Conservation (phyloP, 2,797 vertebrate species). For the Hyperoplus lanceolatus region DNA sequence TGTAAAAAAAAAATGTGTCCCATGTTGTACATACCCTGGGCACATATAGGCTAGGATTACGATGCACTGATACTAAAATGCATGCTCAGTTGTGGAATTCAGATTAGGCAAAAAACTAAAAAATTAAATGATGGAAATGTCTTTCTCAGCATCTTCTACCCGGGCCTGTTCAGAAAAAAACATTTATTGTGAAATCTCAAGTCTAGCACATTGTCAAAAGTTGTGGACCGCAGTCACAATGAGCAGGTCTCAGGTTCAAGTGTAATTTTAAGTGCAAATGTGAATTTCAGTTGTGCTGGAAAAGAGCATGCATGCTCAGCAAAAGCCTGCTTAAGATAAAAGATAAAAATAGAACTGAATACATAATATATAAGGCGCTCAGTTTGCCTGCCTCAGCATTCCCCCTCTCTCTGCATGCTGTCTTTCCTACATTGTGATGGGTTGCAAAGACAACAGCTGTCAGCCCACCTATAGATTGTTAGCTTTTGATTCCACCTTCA, state of each 20-base stretch:
- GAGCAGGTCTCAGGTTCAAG: background rate
- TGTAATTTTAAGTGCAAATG: background rate
- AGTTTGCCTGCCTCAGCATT: slow-evolving; percentile 35
- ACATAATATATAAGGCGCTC: slow-evolving; percentile 48
- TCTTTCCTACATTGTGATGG: slow-evolving; percentile 22
- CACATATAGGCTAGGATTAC: background rate
- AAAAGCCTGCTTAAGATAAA: slow-evolving; percentile 9
- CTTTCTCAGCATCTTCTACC: background rate
- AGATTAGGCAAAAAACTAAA: background rate
- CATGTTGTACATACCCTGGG: background rate
- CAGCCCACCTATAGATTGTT: slow-evolving; percentile 1
- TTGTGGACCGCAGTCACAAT: background rate
- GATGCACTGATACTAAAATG: background rate
- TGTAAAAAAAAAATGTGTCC: too few species aligned
- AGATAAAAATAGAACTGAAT: slow-evolving; percentile 42
- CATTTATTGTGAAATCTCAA: slow-evolving; percentile 5
- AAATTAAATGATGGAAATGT: background rate
- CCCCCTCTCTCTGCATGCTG: background rate
- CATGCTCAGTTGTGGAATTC: background rate
- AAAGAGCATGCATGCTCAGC: slow-evolving; percentile 9
- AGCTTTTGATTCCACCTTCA: slow-evolving; percentile 5
- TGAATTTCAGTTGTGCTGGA: slow-evolving; percentile 14
- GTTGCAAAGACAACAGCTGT: slow-evolving; percentile 21
- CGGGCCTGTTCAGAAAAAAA: background rate
- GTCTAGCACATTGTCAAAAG: background rate